These are phyloP conservation scores for Trachops cirrhosus DNA, from an alignment of 2,797 vertebrate genomes.

Conservation along the genomic window DNA sequence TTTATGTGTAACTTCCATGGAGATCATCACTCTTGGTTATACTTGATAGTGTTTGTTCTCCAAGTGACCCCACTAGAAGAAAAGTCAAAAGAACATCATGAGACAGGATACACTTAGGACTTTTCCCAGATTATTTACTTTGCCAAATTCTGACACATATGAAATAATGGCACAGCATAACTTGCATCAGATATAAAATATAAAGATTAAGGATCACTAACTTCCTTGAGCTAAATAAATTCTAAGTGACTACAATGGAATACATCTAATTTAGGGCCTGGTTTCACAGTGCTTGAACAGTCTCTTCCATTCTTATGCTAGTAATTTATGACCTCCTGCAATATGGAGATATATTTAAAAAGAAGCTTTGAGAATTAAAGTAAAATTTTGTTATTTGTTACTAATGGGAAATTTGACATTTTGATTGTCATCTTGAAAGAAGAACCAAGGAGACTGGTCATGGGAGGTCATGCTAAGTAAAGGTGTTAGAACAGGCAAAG, in stretches of 20 bases:
- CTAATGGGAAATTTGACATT: neutral
- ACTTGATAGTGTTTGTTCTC: neutral
- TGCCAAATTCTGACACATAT: neutral
- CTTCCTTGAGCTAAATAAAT: neutral
- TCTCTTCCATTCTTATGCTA: neutral
- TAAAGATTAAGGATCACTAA: neutral
- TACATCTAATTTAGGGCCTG: neutral
- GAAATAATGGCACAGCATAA: neutral
- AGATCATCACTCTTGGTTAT: neutral
- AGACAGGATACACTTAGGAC: neutral
- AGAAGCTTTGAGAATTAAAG: neutral
- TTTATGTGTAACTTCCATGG: neutral
- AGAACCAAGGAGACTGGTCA: neutral
- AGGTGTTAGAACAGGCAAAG: neutral
- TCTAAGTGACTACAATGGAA: neutral
- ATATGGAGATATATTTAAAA: neutral
- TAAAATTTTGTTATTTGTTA: neutral
- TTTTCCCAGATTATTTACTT: neutral
- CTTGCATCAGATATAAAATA: neutral
- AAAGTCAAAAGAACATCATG: neutral
- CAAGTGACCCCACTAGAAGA: neutral
- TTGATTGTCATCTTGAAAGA: constrained; percentile 1
- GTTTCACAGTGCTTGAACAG: neutral
- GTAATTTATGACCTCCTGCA: constrained; percentile 2
- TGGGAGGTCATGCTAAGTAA: neutral